Conservation (phyloP, 2,888 invertebrate species). For the Drosophila nigritarsus region DNA sequence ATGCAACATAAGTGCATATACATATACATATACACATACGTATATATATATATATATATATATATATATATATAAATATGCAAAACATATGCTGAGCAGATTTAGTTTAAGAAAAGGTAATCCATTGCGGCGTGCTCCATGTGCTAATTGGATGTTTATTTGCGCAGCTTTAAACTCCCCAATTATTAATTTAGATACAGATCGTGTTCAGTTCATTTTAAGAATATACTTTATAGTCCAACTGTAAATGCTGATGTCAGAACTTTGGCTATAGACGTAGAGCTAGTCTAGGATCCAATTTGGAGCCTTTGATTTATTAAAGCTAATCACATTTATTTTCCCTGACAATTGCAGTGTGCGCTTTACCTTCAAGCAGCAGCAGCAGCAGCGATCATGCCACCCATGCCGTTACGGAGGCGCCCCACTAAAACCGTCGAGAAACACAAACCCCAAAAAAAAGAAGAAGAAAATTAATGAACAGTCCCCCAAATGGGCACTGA, state of each 20-base stretch:
- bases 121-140: slow-evolving; percentile 25
- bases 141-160: too few relatives aligned
- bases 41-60: slow-evolving; percentile 6
- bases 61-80: slow-evolving; percentile 9
- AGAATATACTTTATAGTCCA: neutral
- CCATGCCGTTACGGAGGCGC: slow-evolving; percentile 36
- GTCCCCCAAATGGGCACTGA: slow-evolving; percentile 1
- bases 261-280: neutral
- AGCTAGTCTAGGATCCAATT: neutral
- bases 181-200: neutral
- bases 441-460: slow-evolving; percentile 1
- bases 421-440: slow-evolving; percentile 29
- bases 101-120: slow-evolving; percentile 55
- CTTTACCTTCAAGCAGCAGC: slow-evolving; percentile 80
- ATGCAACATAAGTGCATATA: slow-evolving; percentile 13
- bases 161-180: slow-evolving; percentile 15
- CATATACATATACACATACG: slow-evolving; percentile 12
- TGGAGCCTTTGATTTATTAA: neutral
- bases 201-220: slow-evolving; percentile 11
- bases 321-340: slow-evolving; percentile 25
- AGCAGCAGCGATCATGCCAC: slow-evolving; percentile 58
- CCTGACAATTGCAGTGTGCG: slow-evolving; percentile 70
- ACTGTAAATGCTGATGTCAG: slow-evolving; percentile 11
- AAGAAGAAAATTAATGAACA: slow-evolving; percentile 1
- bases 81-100: slow-evolving; percentile 29